phyloP scores from a whole-genome alignment of 1,140 invertebrate species.

The Lordiphosa collinella region DNA sequence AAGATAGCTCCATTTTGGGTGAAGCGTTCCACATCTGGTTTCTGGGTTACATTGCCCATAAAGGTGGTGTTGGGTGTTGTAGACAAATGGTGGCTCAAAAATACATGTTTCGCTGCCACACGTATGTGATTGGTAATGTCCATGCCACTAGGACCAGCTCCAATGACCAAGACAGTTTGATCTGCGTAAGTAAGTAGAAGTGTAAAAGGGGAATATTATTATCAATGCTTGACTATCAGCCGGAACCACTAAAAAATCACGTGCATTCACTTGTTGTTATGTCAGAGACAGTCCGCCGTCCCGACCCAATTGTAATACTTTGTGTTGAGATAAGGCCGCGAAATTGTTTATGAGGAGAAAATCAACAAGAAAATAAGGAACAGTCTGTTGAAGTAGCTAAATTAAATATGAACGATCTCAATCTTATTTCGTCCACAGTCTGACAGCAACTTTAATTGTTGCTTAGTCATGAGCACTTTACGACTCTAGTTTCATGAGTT shows the following conservation, averaged over 20 bases:
- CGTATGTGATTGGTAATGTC: constrained; percentile 91
- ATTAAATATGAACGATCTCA: constrained; percentile 1
- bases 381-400: not conserved
- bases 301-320: constrained; percentile 19
- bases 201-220: not conserved
- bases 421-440: not conserved
- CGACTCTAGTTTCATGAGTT: too few species aligned
- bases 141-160: constrained; percentile 93
- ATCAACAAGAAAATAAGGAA: constrained; percentile 10
- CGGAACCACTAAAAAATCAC: constrained; percentile 24
- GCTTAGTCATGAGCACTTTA: too few species aligned
- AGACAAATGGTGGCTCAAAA: constrained; percentile 85
- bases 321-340: constrained; percentile 19
- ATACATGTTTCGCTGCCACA: constrained; percentile 83
- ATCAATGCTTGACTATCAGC: not conserved
- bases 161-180: constrained; percentile 86
- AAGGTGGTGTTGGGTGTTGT: constrained; percentile 83
- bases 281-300: constrained; percentile 9
- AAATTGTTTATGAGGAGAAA: constrained; percentile 34
- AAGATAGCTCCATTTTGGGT: constrained; percentile 82
- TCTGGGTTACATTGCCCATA: constrained; percentile 85
- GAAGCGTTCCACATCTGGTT: constrained; percentile 83
- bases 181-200: constrained; percentile 20
- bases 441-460: not conserved
- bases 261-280: constrained; percentile 32